Conservation (phyloP, 2,888 invertebrate species). For the Drosophila tanythrix region DNA sequence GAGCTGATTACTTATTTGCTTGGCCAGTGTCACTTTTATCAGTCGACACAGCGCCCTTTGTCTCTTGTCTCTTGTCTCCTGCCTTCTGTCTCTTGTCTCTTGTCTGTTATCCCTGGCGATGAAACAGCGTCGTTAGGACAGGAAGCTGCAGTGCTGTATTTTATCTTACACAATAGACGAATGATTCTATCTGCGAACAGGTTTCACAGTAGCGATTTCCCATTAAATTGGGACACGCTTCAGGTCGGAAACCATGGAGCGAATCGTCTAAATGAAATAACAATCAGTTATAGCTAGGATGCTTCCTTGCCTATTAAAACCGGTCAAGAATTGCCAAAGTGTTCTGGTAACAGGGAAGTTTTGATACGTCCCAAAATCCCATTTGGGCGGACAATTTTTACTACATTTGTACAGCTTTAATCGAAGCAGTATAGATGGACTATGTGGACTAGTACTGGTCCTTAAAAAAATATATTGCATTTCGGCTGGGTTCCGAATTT, state of each 20-base stretch:
- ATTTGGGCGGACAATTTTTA: background rate
- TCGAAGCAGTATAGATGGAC: background rate
- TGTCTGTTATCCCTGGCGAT: conserved; percentile 14
- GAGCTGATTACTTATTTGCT: conserved; percentile 55
- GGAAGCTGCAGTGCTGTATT: conserved; percentile 25
- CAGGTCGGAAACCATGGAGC: background rate
- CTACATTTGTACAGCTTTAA: background rate
- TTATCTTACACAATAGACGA: conserved; percentile 21
- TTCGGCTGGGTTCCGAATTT: background rate
- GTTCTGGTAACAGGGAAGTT: background rate
- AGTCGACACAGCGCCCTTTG: conserved; percentile 1
- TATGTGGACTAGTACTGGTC: background rate
- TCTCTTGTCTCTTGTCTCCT: background rate
- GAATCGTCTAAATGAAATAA: background rate
- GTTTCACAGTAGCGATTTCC: conserved; percentile 5
- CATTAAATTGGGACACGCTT: conserved; percentile 1
- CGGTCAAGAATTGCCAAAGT: background rate
- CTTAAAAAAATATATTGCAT: background rate
- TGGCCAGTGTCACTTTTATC: conserved; percentile 38
- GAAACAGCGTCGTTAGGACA: conserved; percentile 11
- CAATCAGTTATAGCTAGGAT: background rate
- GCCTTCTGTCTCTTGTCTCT: background rate
- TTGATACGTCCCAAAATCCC: background rate
- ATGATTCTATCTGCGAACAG: conserved; percentile 27
- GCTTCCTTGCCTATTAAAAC: background rate